Conservation (phyloP, 2,113 vertebrate species). For the Hippoglossus stenolepis region DNA sequence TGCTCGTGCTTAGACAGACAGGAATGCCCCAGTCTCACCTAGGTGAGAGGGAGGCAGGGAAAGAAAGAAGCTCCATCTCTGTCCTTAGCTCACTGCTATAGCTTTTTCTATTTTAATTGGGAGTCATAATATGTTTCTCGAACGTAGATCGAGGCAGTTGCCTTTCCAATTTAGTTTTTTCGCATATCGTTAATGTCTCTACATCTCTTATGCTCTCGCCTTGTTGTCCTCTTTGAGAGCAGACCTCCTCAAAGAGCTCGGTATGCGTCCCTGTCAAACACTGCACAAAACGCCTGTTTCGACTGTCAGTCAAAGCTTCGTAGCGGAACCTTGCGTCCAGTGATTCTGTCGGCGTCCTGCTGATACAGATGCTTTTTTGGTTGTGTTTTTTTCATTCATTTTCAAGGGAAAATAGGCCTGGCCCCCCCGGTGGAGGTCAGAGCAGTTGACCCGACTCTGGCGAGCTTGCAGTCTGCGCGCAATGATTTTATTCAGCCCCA, state of each 20-base stretch:
- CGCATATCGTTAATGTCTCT: neutral
- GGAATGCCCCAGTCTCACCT: slow-evolving; percentile 39
- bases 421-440: slow-evolving; percentile 60
- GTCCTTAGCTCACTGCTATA: neutral
- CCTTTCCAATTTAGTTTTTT: neutral
- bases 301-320: slow-evolving; percentile 57
- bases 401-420: slow-evolving; percentile 35
- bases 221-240: slow-evolving; percentile 32
- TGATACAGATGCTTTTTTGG: slow-evolving; percentile 36
- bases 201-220: slow-evolving; percentile 1
- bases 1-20: slow-evolving; percentile 36
- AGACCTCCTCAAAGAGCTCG: slow-evolving; percentile 47
- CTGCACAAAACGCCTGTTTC: slow-evolving; percentile 36
- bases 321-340: slow-evolving; percentile 4
- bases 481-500: slow-evolving; percentile 68
- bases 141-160: neutral
- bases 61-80: slow-evolving; percentile 3
- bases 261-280: slow-evolving; percentile 52
- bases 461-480: slow-evolving; percentile 50
- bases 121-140: slow-evolving; percentile 9
- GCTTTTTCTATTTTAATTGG: neutral
- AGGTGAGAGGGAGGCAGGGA: slow-evolving; percentile 33
- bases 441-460: slow-evolving; percentile 61
- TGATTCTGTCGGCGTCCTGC: slow-evolving; percentile 50
- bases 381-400: neutral